phyloP scores from a whole-genome alignment of 1,140 invertebrate species.

The Temnothorax curvispinosus region DNA sequence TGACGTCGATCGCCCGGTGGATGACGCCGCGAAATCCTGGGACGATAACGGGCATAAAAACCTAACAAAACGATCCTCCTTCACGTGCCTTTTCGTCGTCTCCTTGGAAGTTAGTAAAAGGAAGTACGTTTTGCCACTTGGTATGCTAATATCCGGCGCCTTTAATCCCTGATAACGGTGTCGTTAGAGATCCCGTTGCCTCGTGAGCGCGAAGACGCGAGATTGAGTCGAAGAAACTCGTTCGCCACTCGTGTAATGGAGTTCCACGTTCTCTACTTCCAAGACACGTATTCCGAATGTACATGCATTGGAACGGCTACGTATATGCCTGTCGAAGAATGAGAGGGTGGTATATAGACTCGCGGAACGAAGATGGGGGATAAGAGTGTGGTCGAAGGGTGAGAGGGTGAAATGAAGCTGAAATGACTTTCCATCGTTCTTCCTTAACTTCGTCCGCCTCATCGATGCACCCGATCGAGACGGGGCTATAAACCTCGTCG shows the following conservation, averaged over 20 bases:
- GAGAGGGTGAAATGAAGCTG: slow-evolving; percentile 23
- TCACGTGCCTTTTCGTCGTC: background rate
- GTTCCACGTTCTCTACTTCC: slow-evolving; percentile 46
- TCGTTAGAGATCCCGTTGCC: slow-evolving; percentile 53
- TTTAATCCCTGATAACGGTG: slow-evolving; percentile 59
- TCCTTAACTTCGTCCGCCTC: slow-evolving; percentile 59
- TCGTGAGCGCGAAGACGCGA: slow-evolving; percentile 8
- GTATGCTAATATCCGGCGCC: slow-evolving; percentile 69
- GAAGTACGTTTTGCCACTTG: slow-evolving; percentile 56
- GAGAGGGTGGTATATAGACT: slow-evolving; percentile 36
- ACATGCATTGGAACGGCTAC: slow-evolving; percentile 55
- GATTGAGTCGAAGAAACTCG: slow-evolving; percentile 68
- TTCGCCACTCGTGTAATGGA: slow-evolving; percentile 65
- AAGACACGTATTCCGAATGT: slow-evolving; percentile 57
- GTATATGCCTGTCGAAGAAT: slow-evolving; percentile 60
- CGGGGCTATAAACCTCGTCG: slow-evolving; percentile 55
- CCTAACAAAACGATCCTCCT: slow-evolving; percentile 4
- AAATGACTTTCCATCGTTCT: slow-evolving; percentile 71
- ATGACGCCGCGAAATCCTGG: slow-evolving; percentile 28
- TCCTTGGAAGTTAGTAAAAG: background rate
- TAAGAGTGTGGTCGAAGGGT: background rate
- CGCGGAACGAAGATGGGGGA: background rate
- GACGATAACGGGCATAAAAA: slow-evolving; percentile 41
- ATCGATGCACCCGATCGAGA: slow-evolving; percentile 65
- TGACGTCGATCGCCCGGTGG: slow-evolving; percentile 24